Conservation (phyloP, 2,888 invertebrate genomes). For the Pristionchus arcanus region DNA sequence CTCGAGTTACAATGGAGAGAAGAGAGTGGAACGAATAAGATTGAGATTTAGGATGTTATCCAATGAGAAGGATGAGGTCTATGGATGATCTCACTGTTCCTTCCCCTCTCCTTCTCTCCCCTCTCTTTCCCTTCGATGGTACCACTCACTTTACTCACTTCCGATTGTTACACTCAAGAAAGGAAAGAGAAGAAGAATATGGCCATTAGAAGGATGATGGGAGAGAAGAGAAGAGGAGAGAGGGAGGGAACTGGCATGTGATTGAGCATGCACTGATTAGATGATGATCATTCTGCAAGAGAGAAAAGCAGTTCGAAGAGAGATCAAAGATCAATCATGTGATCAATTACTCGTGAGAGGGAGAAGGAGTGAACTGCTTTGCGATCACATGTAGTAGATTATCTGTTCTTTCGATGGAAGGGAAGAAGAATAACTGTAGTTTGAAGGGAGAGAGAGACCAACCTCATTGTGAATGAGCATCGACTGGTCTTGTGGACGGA, state of each 20-base stretch:
- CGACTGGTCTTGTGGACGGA: constrained; percentile 29
- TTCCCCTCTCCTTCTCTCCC: background rate
- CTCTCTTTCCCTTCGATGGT: background rate
- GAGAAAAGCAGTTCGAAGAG: background rate
- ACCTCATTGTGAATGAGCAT: background rate
- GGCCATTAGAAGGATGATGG: constrained; percentile 20
- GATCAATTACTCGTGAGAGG: background rate
- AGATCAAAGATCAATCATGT: constrained; percentile 11
- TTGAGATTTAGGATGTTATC: background rate
- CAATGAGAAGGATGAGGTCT: background rate
- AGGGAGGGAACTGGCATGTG: constrained; percentile 8
- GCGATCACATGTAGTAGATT: constrained; percentile 10
- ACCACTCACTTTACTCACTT: constrained; percentile 19
- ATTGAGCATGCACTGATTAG: constrained; percentile 27
- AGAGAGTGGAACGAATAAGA: constrained; percentile 1
- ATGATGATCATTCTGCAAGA: constrained; percentile 34
- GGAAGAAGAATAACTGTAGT: constrained; percentile 30
- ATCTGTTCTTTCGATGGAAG: background rate
- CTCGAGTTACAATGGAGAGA: background rate
- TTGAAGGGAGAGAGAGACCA: background rate
- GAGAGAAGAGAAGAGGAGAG: constrained; percentile 1
- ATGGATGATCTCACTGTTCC: background rate
- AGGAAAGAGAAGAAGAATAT: constrained; percentile 23
- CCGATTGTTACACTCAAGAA: constrained; percentile 36
- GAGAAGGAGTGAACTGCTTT: background rate